Evolutionary conservation across 2,797 vertebrate genomes (phyloP), one percentile per base, ranked within the genome.

Genomic region (Octomys mimax): DNA sequence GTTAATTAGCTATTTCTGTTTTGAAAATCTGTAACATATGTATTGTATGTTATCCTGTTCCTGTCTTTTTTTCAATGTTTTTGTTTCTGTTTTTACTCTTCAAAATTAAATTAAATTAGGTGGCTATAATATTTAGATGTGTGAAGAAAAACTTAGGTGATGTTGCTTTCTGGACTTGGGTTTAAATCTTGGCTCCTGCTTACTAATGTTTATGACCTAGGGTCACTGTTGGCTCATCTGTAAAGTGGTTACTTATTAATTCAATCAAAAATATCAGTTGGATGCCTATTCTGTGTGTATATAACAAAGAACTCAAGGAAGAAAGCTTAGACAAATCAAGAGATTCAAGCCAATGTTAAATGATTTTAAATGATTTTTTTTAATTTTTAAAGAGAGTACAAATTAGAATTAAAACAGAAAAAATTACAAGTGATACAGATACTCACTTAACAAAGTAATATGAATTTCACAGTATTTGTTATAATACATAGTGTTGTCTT

Each of bases 101-200:
- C n/a, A n/a, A 52, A 52, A 52, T 52, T 10, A 52, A 52, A 10
- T 52, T 52, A 52, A 52, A 52, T 52, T 52, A 52, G 52, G 85
- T 62, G 31, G 88, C 16, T 84, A 26, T 31, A 36, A 39, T 61
- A 92, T 68, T 71, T 92, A 92, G 59, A 94, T 18, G 70, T 71
- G 66, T 21, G 61, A 42, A 2, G 36, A 39, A 80, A 94, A 88
- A n/a, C 16, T 64, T 61, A 26, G 26, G 10, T 12, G 57, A 87
- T 57, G 64, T 21, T 46, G 22, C 39, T 54, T 9, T 31, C 7
- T 71, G 54, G 59, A 71, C n/a, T 54, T 66, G 42, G 22, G 42
- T 92, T 93, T 82, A 92, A 54, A 68, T 68, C 26, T 54, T 80
- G 13, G 46, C 16, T 39, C 6, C 36, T 87, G 10, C 12, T 70